Evolutionary conservation across 2,888 invertebrate species (phyloP), one percentile per base, ranked within the genome.

Genomic region (Smittia sp.): DNA sequence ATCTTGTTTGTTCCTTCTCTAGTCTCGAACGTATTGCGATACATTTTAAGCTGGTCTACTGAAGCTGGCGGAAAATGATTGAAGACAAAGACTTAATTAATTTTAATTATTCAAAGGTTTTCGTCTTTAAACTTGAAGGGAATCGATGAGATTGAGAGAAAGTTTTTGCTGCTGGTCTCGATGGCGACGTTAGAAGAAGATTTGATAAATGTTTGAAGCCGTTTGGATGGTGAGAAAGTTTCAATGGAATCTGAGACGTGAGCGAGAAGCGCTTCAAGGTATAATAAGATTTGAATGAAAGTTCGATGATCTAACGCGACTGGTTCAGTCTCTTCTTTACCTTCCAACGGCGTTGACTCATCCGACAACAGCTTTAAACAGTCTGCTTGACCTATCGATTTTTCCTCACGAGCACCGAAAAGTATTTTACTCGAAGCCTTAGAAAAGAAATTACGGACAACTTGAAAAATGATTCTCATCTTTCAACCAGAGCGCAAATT

Each of bases 381-480:
- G 32, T 52, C 58, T 32, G 38, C 15, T 25, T 54, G 54, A 70
- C 25, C 70, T 70, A 70, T 70, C 54, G 70, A 70, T 70, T 70
- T 70, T 70, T 20, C 20, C 68, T 68, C 9, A 32, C 3, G 9
- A 18, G 7, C 20, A 9, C 15, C 20, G 9, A 54, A 18, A 15
- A 54, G 18, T n/a, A 6, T 4, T 24, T 25, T 13, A 46, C 13
- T 41, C 41, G 46, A 7, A 41, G 13, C 22, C 24, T 32, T 24
- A 46, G 25, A 63, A 24, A 38, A 66, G 20, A 32, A 66, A 24
- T 24, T 24, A 1, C 6, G 24, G 32, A 66, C n/a, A 32, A 63
- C 32, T 70, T 70, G 70, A 70, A 70, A 70, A 70, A 70, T 70
- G 70, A 70, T 58, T 52, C 38, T 70, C 70, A 70, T 70, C 32